Conservation (phyloP, 2,113 vertebrate species). For the Synodontis membranacea region DNA sequence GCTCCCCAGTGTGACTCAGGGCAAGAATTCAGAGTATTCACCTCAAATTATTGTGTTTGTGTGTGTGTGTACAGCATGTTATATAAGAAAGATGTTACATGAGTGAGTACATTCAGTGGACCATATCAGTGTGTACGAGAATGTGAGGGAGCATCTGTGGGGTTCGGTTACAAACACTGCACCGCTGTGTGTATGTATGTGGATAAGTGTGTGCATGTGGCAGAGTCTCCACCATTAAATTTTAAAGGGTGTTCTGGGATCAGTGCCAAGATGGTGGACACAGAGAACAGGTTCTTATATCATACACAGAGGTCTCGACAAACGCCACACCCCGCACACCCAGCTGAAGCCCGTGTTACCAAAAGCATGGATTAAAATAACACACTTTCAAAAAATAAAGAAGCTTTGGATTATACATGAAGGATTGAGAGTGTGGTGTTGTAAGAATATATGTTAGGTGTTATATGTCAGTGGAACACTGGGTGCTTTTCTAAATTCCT, state of each 20-base stretch:
- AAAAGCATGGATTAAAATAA: not conserved
- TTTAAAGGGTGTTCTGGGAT: conserved; percentile 49
- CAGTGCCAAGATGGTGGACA: conserved; percentile 11
- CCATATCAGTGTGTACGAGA: not conserved
- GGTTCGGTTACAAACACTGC: not conserved
- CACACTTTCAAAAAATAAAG: not conserved
- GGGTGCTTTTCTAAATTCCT: not conserved
- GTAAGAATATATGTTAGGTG: not conserved
- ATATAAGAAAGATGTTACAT: not conserved
- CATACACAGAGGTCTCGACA: not conserved
- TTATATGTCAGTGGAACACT: not conserved
- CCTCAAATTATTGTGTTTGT: not conserved
- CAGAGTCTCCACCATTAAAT: conserved; percentile 27
- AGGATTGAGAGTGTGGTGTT: not conserved
- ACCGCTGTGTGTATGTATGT: conserved; percentile 4
- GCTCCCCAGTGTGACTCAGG: not conserved
- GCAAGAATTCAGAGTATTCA: not conserved
- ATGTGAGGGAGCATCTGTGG: not conserved
- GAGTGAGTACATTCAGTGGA: conserved; percentile 47
- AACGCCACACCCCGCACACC: not conserved
- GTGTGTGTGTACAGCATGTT: not conserved
- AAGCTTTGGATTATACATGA: not conserved
- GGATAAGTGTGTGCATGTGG: not conserved
- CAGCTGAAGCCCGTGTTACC: not conserved
- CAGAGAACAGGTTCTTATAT: conserved; percentile 34